Base-by-base conservation (phyloP, 1,140 invertebrate genomes). In the Eumeta japonica region DNA sequence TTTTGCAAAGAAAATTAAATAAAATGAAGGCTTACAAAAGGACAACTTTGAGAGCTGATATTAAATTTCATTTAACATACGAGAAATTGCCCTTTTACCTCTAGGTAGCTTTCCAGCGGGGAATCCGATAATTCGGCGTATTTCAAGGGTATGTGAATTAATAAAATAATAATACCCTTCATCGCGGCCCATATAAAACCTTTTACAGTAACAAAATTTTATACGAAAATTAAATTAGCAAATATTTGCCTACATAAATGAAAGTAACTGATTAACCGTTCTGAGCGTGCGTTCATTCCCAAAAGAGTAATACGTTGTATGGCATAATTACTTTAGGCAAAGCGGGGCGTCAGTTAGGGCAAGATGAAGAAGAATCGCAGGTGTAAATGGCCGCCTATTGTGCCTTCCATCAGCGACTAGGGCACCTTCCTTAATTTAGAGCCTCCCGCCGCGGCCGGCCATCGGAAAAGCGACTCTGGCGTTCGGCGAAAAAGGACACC, bases 201-300 rank as follows among this genome's bases (percentile, higher is more conserved):
- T n/a, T n/a, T n/a, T n/a, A n/a, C n/a, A n/a, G n/a, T n/a, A n/a
- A n/a, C n/a, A n/a, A n/a, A n/a, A n/a, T n/a, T n/a, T n/a, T n/a
- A n/a, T n/a, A n/a, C n/a, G n/a, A n/a, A 62, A 70, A 71, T 70
- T 60, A 63, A 72, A 66, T 70, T 64, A 68, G 58, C 53, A 55
- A 55, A 30, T 70, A 68, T 71, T 71, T 71, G 62, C 51, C 55
- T 63, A 66, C 56, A 53, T 47, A 59, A 66, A 64, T 64, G 61
- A 62, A 64, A 66, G 57, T 65, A 70, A 70, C 62, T 68, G 63
- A 72, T 70, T 70, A 70, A 70, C 60, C 62, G 54, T 66, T 70
- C 58, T 53, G 52, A 64, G 67, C 62, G 64, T 58, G 50, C 62
- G 58, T 59, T 58, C 50, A 45, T 46, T 73, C 68, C 63, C 65